Evolutionary conservation across 2,797 vertebrate genomes (phyloP).

Genomic region (Phrynocephalus forsythii): DNA sequence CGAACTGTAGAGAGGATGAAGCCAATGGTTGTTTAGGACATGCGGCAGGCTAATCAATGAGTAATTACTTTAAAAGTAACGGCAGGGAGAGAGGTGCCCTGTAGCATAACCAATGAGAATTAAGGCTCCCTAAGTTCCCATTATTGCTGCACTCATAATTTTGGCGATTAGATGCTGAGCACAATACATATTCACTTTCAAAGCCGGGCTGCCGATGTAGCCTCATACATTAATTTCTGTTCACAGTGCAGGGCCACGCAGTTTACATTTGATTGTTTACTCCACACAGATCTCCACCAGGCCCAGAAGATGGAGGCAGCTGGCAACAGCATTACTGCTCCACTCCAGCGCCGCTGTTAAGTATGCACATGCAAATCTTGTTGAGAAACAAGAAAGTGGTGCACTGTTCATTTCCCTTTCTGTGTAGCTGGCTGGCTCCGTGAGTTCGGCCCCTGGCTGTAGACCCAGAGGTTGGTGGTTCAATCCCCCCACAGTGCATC

Average conservation of each 20-base stretch:
- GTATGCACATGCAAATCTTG: constrained; percentile 1
- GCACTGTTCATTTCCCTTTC: not conserved
- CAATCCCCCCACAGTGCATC: no score
- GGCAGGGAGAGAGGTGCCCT: not conserved
- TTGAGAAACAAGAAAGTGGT: not conserved
- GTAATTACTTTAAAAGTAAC: constrained; percentile 44
- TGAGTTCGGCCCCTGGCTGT: no score
- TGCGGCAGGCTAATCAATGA: constrained; percentile 3
- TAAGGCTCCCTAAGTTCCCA: constrained; percentile 43
- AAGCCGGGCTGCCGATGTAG: constrained; percentile 52
- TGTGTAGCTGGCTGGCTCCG: not conserved
- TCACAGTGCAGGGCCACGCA: constrained; percentile 17
- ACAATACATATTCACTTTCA: constrained; percentile 57
- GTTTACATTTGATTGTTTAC: constrained; percentile 29
- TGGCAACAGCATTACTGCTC: not conserved
- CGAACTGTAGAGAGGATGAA: constrained; percentile 10
- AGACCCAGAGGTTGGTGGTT: no score
- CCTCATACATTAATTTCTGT: constrained; percentile 54
- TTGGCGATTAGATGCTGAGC: constrained; percentile 58
- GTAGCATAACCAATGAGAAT: constrained; percentile 37
- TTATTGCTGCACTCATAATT: constrained; percentile 51
- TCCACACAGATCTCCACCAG: constrained; percentile 3
- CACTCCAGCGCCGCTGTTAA: not conserved
- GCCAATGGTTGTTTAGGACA: not conserved
- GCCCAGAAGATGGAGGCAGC: not conserved